phyloP scores from a whole-genome alignment of 2,797 vertebrate genomes.

The Crax fasciolata region DNA sequence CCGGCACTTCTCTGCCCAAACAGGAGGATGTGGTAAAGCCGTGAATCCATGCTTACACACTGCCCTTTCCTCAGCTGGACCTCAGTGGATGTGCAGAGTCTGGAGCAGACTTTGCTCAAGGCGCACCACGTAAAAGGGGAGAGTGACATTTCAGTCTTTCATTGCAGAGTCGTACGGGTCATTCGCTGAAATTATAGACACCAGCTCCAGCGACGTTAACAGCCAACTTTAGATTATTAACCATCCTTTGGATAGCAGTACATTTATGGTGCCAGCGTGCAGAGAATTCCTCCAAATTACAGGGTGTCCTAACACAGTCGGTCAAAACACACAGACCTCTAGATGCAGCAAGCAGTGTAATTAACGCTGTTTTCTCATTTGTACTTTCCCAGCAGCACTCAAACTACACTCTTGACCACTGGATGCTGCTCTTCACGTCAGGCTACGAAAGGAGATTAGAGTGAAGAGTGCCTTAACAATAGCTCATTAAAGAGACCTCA shows the following conservation, averaged over 20 bases:
- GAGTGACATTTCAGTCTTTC: slow-evolving; percentile 79
- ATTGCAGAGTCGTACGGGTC: slow-evolving; percentile 74
- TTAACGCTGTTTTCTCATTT: slow-evolving; percentile 75
- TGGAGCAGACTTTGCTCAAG: slow-evolving; percentile 78
- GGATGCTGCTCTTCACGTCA: slow-evolving; percentile 59
- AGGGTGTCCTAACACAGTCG: slow-evolving; percentile 68
- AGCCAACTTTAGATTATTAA: slow-evolving; percentile 78
- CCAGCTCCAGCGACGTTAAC: slow-evolving; percentile 67
- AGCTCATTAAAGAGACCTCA: slow-evolving; percentile 64
- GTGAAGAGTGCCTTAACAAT: slow-evolving; percentile 27
- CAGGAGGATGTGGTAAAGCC: slow-evolving; percentile 32
- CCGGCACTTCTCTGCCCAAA: neutral
- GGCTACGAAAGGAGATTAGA: slow-evolving; percentile 42
- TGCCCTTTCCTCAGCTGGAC: slow-evolving; percentile 75
- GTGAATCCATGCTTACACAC: slow-evolving; percentile 10
- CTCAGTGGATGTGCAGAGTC: slow-evolving; percentile 62
- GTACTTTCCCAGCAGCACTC: slow-evolving; percentile 47
- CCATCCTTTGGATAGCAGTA: slow-evolving; percentile 68
- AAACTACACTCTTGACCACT: neutral
- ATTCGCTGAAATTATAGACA: slow-evolving; percentile 76
- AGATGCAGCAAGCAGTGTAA: slow-evolving; percentile 67
- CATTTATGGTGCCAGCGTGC: slow-evolving; percentile 44
- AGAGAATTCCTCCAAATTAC: slow-evolving; percentile 75
- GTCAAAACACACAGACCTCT: slow-evolving; percentile 67
- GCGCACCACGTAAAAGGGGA: slow-evolving; percentile 73